phyloP scores from a whole-genome alignment of 2,113 vertebrate species.

The Mormyrus iriodes region DNA sequence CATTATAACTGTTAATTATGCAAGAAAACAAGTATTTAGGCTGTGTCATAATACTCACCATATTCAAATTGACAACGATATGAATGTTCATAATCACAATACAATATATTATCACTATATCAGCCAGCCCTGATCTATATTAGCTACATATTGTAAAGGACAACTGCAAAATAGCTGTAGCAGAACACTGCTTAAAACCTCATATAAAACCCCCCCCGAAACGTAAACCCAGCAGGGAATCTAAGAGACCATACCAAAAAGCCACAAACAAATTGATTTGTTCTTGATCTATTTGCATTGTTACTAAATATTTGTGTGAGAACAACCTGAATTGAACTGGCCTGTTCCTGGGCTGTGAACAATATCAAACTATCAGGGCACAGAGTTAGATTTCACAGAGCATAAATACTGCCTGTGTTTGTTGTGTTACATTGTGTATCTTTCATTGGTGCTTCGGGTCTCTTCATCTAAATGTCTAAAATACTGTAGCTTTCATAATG shows the following conservation, averaged over 20 bases:
- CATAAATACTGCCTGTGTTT: not conserved
- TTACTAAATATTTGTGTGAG: not conserved
- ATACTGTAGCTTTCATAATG: not conserved
- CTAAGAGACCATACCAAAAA: not conserved
- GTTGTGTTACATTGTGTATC: not conserved
- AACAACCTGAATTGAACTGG: not conserved
- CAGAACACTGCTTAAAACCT: not conserved
- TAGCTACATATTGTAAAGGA: not conserved
- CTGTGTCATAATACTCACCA: no score
- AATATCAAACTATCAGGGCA: not conserved
- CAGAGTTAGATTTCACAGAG: not conserved
- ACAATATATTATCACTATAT: not conserved
- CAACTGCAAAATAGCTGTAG: not conserved
- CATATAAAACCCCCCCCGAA: not conserved
- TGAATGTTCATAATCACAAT: not conserved
- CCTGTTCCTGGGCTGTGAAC: not conserved
- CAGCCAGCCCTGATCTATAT: not conserved
- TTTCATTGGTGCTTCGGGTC: not conserved
- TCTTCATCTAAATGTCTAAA: not conserved
- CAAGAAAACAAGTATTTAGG: not conserved
- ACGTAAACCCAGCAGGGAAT: not conserved
- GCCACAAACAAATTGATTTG: not conserved
- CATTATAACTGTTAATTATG: not conserved
- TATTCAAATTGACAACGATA: no score
- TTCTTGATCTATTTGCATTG: not conserved